phyloP scores from a whole-genome alignment of 1,140 invertebrate species.

The Globodera rostochiensis region DNA sequence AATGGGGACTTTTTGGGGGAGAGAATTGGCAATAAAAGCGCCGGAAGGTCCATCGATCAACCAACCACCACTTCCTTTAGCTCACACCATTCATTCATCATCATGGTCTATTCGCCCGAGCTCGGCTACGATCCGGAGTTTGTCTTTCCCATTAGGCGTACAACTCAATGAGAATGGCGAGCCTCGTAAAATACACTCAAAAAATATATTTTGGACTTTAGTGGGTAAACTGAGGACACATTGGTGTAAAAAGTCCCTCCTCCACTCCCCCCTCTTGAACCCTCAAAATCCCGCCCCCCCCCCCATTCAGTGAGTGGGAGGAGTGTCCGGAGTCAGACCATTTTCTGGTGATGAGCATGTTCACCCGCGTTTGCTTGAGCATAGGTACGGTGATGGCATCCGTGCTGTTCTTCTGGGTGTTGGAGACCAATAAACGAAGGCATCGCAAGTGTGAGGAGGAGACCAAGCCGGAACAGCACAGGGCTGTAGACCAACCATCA shows the following conservation, averaged over 20 bases:
- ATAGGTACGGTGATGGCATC: constrained; percentile 29
- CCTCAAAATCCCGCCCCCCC: not conserved
- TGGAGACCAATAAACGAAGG: constrained; percentile 35
- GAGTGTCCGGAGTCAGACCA: constrained; percentile 56
- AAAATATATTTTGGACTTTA: not conserved
- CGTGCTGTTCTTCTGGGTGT: constrained; percentile 34
- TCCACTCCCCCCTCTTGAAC: not conserved
- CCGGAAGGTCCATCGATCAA: not conserved
- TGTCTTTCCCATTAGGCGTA: not conserved
- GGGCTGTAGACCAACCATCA: not conserved
- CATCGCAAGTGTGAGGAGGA: not conserved
- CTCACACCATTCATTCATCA: not conserved
- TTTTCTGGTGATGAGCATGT: constrained; percentile 41
- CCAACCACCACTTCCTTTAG: not conserved
- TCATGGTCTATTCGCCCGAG: constrained; percentile 56
- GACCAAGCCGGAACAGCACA: not conserved
- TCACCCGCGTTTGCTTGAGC: constrained; percentile 36
- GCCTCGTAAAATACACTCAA: too few relatives aligned
- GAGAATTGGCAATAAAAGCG: not conserved
- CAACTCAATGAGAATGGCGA: not conserved
- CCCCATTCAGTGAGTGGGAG: constrained; percentile 47
- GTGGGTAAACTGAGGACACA: not conserved
- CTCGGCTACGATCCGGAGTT: constrained; percentile 61
- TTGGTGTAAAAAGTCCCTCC: too few relatives aligned
- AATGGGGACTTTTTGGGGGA: not conserved